Evolutionary conservation across 1,140 invertebrate species (phyloP), one percentile per base, ranked within the genome.

Genomic region (Drosophila dunni): DNA sequence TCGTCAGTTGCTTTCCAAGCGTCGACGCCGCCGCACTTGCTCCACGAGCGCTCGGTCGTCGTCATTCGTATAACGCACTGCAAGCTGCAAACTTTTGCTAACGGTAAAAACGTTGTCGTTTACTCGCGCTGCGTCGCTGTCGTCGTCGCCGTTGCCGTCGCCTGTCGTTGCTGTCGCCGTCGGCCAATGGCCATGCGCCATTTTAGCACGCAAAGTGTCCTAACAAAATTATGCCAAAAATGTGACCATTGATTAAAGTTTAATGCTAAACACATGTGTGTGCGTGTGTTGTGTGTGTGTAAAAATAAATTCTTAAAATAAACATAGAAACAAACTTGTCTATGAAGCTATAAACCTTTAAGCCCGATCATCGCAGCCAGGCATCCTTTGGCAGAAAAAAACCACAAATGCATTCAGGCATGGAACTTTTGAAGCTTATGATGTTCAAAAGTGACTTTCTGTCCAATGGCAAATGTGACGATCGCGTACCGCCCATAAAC

Each of bases 401-500:
- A 24, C 7, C 46, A 36, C 50, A 42, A 3, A 13, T 44, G 29
- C 40, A 33, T 40, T 50, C 58, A 63, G 73, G 88, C 70, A 92
- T 92, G 91, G 91, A 92, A 90, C 90, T 92, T 77, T 82, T 92
- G 51, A 92, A 92, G 69, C 79, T 92, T 78, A 92, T 92, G 91
- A 92, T 91, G 90, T 91, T 91, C 78, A 92, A 92, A 81, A 92
- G 90, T 91, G 91, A 92, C 90, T 92, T 92, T 78, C 77, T 92
- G 86, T 90, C 81, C 63, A 91, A 90, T 71, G 81, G 86, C 77
- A 91, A 91, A 84, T 88, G 88, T 83, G 91, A 92, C 79, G 91
- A 92, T 89, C 93, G 95, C 84, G 94, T 95, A 74, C 95, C 95
- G 68, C 95, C 95, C 72, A 95, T 95, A 81, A 94, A 95, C 81